Evolutionary conservation across 1,140 invertebrate species (phyloP).

Genomic region (Colletes latitarsis): DNA sequence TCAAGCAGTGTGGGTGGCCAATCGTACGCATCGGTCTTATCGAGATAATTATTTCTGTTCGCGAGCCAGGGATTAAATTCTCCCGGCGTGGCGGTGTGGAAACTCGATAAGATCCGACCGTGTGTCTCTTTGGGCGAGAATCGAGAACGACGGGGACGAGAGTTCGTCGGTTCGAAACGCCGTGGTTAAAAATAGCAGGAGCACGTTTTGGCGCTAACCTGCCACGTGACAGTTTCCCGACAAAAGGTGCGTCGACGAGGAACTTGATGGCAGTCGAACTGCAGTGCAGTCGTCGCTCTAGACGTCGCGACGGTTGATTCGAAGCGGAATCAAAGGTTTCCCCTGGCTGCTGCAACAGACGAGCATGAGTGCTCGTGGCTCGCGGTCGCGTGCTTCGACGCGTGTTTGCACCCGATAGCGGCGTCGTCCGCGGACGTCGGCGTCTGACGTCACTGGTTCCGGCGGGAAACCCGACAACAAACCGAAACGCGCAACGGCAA

Average conservation of each 20-base stretch:
- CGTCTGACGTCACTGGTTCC: slow-evolving; percentile 47
- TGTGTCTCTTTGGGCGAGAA: too few species aligned
- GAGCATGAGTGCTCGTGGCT: slow-evolving; percentile 52
- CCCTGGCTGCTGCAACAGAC: slow-evolving; percentile 15
- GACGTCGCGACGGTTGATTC: slow-evolving; percentile 5
- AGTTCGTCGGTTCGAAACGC: background rate
- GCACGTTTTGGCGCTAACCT: background rate
- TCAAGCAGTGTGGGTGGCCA: too few species aligned
- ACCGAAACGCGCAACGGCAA: slow-evolving; percentile 16
- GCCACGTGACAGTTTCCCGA: slow-evolving; percentile 1
- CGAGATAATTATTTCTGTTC: too few species aligned
- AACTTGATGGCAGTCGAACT: slow-evolving; percentile 44
- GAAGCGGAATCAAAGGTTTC: slow-evolving; percentile 24
- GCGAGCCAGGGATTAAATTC: too few species aligned
- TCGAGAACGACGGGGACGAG: too few species aligned
- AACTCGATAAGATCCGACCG: background rate
- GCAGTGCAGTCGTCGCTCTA: background rate
- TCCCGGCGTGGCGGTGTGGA: too few species aligned
- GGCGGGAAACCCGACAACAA: slow-evolving; percentile 29
- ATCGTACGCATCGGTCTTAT: too few species aligned
- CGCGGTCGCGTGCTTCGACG: slow-evolving; percentile 53
- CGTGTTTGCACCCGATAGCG: slow-evolving; percentile 39
- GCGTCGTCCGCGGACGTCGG: slow-evolving; percentile 41
- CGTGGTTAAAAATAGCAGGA: background rate
- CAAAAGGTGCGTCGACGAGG: background rate